Percentiles rank a stretch among this genome's conserved stretches.
Evolutionary conservation across 2,113 vertebrate species (phyloP).

Genomic region (Podilymbus podiceps): DNA sequence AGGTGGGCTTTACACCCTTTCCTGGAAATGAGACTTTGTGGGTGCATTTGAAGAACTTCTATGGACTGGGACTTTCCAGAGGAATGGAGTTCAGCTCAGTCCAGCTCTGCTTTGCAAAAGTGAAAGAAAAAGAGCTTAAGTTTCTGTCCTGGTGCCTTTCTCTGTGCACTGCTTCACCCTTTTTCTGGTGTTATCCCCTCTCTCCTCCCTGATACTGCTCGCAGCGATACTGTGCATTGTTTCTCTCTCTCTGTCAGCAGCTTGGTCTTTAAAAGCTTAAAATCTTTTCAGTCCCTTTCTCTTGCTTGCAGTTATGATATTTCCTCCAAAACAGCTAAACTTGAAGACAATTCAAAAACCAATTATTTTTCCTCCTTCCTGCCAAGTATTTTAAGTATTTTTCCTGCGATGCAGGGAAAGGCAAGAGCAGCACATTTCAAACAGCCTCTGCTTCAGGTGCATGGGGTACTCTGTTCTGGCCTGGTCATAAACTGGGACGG

Average conservation of each 20-base stretch:
- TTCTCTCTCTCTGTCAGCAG: too few species aligned
- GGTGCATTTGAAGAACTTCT: background rate
- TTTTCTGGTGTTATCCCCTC: background rate
- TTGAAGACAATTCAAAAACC: background rate
- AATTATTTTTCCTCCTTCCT: background rate
- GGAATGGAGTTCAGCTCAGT: background rate
- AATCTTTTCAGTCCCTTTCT: background rate
- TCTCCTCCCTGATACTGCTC: background rate
- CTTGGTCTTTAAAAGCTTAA: background rate
- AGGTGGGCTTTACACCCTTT: background rate
- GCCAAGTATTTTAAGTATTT: background rate
- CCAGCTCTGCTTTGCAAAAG: background rate
- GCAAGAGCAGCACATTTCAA: background rate
- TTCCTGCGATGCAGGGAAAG: background rate
- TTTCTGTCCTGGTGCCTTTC: background rate
- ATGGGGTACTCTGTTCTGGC: rapidly evolving
- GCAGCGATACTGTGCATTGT: background rate
- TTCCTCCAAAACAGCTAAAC: background rate
- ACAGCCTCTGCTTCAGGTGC: background rate
- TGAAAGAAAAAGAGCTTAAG: background rate
- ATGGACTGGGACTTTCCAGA: background rate
- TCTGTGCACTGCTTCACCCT: background rate
- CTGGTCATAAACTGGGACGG: background rate
- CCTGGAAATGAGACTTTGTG: background rate
- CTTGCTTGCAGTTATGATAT: background rate